These are phyloP conservation scores for zebrafish (Danio rerio) DNA, from an alignment of 2,113 vertebrate species.

Conservation along the genomic window DNA sequence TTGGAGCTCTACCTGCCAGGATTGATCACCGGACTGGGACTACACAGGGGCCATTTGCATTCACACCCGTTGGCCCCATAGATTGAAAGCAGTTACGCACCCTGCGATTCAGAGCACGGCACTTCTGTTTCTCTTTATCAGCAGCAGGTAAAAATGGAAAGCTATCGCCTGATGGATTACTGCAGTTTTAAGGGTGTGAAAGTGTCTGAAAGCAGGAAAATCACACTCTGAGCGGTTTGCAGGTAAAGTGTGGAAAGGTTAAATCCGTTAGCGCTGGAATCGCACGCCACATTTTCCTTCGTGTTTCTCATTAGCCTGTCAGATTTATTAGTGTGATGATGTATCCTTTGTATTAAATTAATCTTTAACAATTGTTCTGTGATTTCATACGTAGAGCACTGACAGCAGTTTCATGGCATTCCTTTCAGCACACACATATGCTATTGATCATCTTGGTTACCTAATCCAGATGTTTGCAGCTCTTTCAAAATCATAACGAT, in stretches of 20 bases:
- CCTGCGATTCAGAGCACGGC: slow-evolving; percentile 1
- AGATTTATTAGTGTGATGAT: background rate
- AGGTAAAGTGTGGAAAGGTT: slow-evolving; percentile 20
- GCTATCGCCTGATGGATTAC: slow-evolving; percentile 34
- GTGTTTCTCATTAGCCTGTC: background rate
- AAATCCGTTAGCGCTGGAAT: background rate
- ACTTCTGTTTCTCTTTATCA: slow-evolving; percentile 37
- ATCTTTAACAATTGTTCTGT: background rate
- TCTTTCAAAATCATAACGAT: slow-evolving; percentile 27
- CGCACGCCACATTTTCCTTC: background rate
- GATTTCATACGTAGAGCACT: slow-evolving; percentile 14
- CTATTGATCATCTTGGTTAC: slow-evolving; percentile 32
- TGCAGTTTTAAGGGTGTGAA: slow-evolving; percentile 36
- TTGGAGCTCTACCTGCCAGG: slow-evolving; percentile 75
- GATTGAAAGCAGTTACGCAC: slow-evolving; percentile 29
- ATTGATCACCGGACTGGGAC: slow-evolving; percentile 71
- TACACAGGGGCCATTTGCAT: slow-evolving; percentile 61
- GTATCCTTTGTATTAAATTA: slow-evolving; percentile 12
- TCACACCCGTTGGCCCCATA: slow-evolving; percentile 50
- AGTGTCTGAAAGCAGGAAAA: slow-evolving; percentile 18
- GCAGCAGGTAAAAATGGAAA: slow-evolving; percentile 36
- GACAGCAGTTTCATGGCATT: slow-evolving; percentile 30
- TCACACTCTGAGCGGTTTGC: slow-evolving; percentile 19
- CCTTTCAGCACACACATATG: slow-evolving; percentile 11
- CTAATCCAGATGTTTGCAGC: slow-evolving; percentile 49